Base-by-base conservation (phyloP, 2,888 invertebrate species). In the Uloborus plumipes region DNA sequence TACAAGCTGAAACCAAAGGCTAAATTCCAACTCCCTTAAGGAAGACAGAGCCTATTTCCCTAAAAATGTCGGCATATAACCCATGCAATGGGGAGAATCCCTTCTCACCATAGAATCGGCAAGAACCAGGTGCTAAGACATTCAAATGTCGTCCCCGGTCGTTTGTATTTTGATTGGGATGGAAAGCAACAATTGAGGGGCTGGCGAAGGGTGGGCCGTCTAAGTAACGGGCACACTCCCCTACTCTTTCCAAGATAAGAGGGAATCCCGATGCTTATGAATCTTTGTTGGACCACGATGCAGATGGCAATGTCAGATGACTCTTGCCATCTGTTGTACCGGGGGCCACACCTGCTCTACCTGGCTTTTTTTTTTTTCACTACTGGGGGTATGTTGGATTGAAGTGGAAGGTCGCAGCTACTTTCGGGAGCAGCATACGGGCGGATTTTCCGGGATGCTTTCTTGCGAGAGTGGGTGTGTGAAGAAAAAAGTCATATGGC, bases 241-340 rank as follows among this genome's bases (percentile, higher is more conserved):
- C 31, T 16, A 31, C 70, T 64, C 64, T 65, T 39, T 18, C 47
- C 51, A 59, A 67, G 58, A 61, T 59, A 31, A 58, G 71, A 71
- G 65, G 69, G 71, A 78, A 71, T 78, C 71, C 65, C 58, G 47
- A 59, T 59, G 67, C 75, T 65, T 78, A 64, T 78, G 70, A 59
- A 65, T 65, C 71, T 70, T 64, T 78, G 78, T 71, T 71, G 71
- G 31, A 58, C 69, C 53, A 53, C 39, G 53, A 73, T 73, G 31
- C 78, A 78, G 78, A 61, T 78, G 78, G 78, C 53, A 69, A 69
- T 53, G 76, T 75, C 76, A 76, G 69, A 62, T 69, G 76, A 69
- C 61, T 53, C 39, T 11, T 62, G 50, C 79, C 79, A 79, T 79
- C 79, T 79, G 79, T 76, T 76, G 59, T 16, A 31, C n/a, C 15